Conservation (phyloP, 2,113 vertebrate species). For the Regulus satrapa region DNA sequence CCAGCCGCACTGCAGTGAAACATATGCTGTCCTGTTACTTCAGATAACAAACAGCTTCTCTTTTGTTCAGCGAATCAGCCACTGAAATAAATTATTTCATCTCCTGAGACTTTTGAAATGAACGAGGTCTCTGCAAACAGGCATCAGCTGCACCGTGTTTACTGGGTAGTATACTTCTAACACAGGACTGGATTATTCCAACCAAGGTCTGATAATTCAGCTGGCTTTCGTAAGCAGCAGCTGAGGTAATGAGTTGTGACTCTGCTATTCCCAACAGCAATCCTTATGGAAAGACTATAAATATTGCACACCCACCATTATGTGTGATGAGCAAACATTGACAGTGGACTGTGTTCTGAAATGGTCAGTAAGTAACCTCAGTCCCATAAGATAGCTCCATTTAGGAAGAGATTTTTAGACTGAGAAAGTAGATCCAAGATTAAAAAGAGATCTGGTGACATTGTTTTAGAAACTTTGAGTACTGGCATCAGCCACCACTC, state of each 20-base stretch:
- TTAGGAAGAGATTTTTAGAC: background rate
- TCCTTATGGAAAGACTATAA: background rate
- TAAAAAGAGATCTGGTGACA: background rate
- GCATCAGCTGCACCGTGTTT: background rate
- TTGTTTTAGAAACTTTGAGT: background rate
- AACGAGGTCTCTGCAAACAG: background rate
- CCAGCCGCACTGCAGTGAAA: background rate
- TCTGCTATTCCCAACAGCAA: background rate
- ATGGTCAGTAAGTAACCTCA: background rate
- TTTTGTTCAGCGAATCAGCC: background rate
- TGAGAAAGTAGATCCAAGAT: background rate
- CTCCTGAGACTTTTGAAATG: slow-evolving; percentile 16
- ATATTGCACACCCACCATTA: background rate
- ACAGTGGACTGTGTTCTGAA: background rate
- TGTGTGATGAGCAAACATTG: background rate
- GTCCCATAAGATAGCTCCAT: background rate
- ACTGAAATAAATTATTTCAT: background rate
- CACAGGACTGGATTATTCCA: background rate
- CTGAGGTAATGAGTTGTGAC: background rate
- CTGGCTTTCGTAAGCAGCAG: background rate
- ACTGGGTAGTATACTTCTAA: background rate
- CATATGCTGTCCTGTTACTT: slow-evolving; percentile 15
- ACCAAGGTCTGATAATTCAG: background rate
- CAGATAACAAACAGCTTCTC: background rate
- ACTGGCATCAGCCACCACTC: background rate